A percentile compares a stretch with the other conserved stretches of the same genome.
Evolutionary conservation across 2,113 vertebrate species (phyloP).

Genomic region (Lepus europaeus): DNA sequence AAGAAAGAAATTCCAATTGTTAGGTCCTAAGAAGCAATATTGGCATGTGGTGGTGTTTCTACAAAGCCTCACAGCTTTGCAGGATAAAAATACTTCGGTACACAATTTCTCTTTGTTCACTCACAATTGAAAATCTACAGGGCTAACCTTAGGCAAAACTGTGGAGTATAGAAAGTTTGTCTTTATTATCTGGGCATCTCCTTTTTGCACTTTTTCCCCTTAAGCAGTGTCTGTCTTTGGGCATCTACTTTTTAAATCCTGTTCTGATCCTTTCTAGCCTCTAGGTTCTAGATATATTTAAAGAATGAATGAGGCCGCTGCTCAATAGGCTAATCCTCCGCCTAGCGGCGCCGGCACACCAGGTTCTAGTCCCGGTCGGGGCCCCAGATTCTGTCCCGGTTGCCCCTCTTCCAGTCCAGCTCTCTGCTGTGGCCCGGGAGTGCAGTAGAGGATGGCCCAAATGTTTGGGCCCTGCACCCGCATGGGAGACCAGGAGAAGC

Average conservation of each 20-base stretch:
- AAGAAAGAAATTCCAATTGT: slow-evolving; percentile 33
- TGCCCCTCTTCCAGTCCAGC: too few species aligned
- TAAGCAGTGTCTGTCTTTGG: slow-evolving; percentile 34
- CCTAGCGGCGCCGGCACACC: too few species aligned
- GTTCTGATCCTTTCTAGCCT: slow-evolving; percentile 49
- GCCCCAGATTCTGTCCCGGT: too few species aligned
- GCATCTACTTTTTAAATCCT: slow-evolving; percentile 44
- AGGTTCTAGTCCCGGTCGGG: too few species aligned
- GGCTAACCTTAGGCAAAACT: slow-evolving; percentile 56
- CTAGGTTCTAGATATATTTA: slow-evolving; percentile 34
- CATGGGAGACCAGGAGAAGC: too few species aligned
- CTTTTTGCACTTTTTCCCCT: slow-evolving; percentile 14
- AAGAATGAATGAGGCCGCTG: background rate
- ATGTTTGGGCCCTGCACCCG: too few species aligned
- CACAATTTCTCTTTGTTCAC: slow-evolving; percentile 74
- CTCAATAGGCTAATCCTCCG: too few species aligned
- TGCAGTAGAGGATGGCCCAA: too few species aligned
- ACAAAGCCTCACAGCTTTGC: slow-evolving; percentile 58
- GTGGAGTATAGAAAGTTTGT: slow-evolving; percentile 38
- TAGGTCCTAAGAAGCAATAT: slow-evolving; percentile 17
- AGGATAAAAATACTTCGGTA: slow-evolving; percentile 65
- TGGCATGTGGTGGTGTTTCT: slow-evolving; percentile 61
- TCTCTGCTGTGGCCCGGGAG: too few species aligned
- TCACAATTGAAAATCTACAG: slow-evolving; percentile 63
- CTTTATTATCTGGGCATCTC: slow-evolving; percentile 49